Percentiles rank a stretch among this genome's conserved stretches.
phyloP scores from a whole-genome alignment of 2,113 vertebrate genomes.

The Pontoporia blainvillei region DNA sequence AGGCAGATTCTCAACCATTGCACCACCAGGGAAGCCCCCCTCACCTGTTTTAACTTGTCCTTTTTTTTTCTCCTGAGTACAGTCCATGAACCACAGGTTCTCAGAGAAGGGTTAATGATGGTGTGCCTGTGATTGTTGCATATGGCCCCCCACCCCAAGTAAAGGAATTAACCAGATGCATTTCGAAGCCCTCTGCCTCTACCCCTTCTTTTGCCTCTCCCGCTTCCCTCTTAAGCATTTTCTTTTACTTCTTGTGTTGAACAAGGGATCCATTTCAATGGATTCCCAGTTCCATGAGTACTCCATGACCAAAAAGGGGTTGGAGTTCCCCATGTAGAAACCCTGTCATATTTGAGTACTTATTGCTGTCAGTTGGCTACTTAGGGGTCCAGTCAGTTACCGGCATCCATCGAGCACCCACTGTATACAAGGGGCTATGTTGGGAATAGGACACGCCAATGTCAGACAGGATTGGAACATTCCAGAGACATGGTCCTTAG shows the following conservation, averaged over 20 bases:
- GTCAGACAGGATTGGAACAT: not conserved
- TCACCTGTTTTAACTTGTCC: not conserved
- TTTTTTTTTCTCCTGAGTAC: not conserved
- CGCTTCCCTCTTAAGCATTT: not conserved
- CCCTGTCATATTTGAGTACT: not conserved
- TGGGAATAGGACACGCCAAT: not conserved
- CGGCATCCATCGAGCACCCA: not conserved
- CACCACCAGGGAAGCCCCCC: too few relatives aligned
- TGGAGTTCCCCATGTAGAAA: not conserved
- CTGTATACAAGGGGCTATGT: not conserved
- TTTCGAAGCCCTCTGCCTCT: not conserved
- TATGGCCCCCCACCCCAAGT: not conserved
- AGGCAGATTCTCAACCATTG: too few relatives aligned
- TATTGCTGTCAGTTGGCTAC: not conserved
- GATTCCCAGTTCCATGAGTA: not conserved
- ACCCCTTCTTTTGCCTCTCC: not conserved
- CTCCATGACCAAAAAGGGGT: not conserved
- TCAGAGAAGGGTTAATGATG: not conserved
- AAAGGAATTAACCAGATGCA: not conserved
- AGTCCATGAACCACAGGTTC: not conserved
- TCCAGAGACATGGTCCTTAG: not conserved
- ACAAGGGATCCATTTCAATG: not conserved
- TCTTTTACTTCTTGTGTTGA: slow-evolving; percentile 19
- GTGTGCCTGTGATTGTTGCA: not conserved
- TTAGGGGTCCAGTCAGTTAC: not conserved